phyloP scores from a whole-genome alignment of 2,113 vertebrate species.

The Strigops habroptila region DNA sequence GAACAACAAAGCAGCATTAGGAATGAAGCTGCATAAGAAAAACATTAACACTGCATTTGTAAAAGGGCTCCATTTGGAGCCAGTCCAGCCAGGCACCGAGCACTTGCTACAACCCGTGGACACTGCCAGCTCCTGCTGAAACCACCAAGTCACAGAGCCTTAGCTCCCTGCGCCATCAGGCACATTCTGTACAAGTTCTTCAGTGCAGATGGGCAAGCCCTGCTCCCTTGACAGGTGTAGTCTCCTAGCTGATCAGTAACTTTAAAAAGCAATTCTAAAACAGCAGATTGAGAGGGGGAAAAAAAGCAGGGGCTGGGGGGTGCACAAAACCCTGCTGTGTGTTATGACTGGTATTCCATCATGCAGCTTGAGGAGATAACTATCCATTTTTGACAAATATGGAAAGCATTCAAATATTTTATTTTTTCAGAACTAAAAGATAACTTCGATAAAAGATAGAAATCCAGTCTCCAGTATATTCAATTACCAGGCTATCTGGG shows the following conservation, averaged over 20 bases:
- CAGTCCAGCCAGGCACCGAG: rapidly evolving
- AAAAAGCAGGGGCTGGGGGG: too few species aligned
- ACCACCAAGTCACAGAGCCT: background rate
- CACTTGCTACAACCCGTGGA: background rate
- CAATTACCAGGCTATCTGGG: background rate
- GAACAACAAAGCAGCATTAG: constrained; percentile 37
- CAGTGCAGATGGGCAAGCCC: background rate
- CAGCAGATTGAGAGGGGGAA: rapidly evolving
- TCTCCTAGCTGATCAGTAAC: background rate
- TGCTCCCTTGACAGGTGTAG: background rate
- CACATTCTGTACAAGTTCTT: background rate
- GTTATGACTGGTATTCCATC: background rate
- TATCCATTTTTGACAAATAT: background rate
- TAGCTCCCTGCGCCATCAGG: rapidly evolving
- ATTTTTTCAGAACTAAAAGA: background rate
- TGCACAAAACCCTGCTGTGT: background rate
- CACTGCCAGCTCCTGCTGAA: background rate
- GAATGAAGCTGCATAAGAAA: background rate
- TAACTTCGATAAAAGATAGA: background rate
- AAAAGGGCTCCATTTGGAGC: background rate
- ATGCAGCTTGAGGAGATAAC: background rate
- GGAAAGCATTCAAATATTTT: background rate
- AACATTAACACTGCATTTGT: background rate
- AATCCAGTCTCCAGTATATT: background rate
- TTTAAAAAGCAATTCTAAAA: background rate